Evolutionary conservation across 1,140 invertebrate genomes (phyloP).

Genomic region (Acromyrmex charruanus): DNA sequence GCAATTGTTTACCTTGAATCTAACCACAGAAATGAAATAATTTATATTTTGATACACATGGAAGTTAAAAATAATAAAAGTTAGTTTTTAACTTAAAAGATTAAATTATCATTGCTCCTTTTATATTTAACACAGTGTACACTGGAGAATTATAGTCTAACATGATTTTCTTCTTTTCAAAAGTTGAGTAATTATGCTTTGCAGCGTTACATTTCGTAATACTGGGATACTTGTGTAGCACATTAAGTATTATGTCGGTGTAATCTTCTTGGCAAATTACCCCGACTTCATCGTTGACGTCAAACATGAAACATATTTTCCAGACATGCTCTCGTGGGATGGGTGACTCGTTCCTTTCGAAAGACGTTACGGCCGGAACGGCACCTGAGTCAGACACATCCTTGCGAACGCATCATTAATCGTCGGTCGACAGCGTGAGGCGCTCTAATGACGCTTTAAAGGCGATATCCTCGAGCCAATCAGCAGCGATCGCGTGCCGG

Average conservation of each 20-base stretch:
- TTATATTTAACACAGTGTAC: no score
- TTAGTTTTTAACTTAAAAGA: no score
- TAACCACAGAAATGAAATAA: no score
- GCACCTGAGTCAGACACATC: constrained; percentile 49
- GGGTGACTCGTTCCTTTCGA: constrained; percentile 18
- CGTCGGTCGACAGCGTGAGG: constrained; percentile 60
- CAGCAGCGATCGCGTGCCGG: constrained; percentile 77
- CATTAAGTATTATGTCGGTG: neutral
- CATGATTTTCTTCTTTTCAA: neutral
- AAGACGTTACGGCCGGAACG: constrained; percentile 35
- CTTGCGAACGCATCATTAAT: constrained; percentile 76
- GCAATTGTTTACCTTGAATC: no score
- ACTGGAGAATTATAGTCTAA: neutral
- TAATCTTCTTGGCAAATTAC: constrained; percentile 43
- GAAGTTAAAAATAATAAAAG: no score
- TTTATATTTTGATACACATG: no score
- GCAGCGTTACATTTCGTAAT: neutral
- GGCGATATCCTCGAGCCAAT: constrained; percentile 78
- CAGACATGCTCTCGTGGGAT: neutral
- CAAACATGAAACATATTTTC: constrained; percentile 19
- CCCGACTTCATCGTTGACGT: constrained; percentile 32
- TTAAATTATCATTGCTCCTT: no score
- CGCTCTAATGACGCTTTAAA: constrained; percentile 79
- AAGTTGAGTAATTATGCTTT: constrained; percentile 12
- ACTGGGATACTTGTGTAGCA: neutral